Conservation (phyloP, 1,140 invertebrate species). For the Penaeus vannamei region DNA sequence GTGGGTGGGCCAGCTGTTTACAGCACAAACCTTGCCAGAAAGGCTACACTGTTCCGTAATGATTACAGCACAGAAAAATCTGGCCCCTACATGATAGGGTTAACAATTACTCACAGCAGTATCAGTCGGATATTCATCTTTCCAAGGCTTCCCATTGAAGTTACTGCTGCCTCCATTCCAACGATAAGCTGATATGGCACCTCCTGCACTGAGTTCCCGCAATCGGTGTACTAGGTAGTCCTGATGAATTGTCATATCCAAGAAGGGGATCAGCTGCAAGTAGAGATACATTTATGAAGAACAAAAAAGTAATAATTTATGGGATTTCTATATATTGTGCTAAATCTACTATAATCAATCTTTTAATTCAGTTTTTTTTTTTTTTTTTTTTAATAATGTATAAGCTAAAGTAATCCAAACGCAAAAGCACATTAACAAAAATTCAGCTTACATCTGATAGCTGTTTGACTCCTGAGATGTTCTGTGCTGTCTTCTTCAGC, state of each 20-base stretch:
- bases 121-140: constrained; percentile 84
- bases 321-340: neutral
- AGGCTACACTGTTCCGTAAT: too few species aligned
- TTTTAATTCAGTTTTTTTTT: neutral
- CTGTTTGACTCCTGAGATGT: constrained; percentile 61
- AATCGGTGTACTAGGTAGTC: constrained; percentile 86
- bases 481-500: constrained; percentile 75
- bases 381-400: neutral
- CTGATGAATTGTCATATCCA: constrained; percentile 85
- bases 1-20: too few species aligned
- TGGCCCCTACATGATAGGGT: neutral
- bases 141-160: constrained; percentile 84
- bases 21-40: too few species aligned
- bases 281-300: constrained; percentile 79
- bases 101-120: constrained; percentile 77
- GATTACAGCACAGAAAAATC: constrained; percentile 45
- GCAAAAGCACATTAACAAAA: neutral
- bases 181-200: constrained; percentile 85
- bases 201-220: constrained; percentile 80
- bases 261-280: constrained; percentile 80
- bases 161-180: constrained; percentile 83
- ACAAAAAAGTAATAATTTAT: constrained; percentile 71
- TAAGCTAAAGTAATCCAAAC: neutral
- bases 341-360: neutral
- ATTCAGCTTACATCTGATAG: constrained; percentile 53